A percentile compares a stretch with the other conserved stretches of the same genome.
These are phyloP conservation scores for Drosophila bunnanda DNA, from an alignment of 2,888 invertebrate genomes.

Conservation along the genomic window DNA sequence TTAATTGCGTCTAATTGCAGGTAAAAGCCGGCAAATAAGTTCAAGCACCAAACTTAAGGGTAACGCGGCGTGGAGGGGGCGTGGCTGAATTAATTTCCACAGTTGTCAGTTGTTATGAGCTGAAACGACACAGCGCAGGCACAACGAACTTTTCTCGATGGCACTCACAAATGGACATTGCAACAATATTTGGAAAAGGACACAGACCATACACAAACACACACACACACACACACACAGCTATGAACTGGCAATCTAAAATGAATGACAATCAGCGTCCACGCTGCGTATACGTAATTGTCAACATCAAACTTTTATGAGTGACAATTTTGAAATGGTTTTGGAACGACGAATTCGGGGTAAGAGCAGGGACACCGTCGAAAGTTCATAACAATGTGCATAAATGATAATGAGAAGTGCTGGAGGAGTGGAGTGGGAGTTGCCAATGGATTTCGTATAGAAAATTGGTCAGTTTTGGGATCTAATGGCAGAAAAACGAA, in stretches of 20 bases:
- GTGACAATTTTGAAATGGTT: constrained; percentile 67
- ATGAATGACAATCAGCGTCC: constrained; percentile 59
- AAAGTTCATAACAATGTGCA: constrained; percentile 34
- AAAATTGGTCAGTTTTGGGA: constrained; percentile 4
- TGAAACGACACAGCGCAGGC: constrained; percentile 32
- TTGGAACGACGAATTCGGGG: constrained; percentile 14
- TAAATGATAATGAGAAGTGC: constrained; percentile 46
- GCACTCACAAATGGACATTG: constrained; percentile 49
- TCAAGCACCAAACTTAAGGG: constrained; percentile 66
- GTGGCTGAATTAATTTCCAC: constrained; percentile 68
- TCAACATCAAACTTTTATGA: constrained; percentile 67
- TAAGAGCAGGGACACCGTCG: constrained; percentile 35
- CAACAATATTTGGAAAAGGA: constrained; percentile 48
- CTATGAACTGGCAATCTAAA: constrained; percentile 51
- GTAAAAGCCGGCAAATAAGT: constrained; percentile 74
- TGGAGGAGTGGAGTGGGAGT: constrained; percentile 46
- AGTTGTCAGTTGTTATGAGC: constrained; percentile 68
- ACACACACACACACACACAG: constrained; percentile 20
- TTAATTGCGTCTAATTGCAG: constrained; percentile 78
- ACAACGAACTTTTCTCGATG: constrained; percentile 45
- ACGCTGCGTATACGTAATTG: constrained; percentile 70
- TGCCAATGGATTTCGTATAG: constrained; percentile 17
- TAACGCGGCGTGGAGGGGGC: constrained; percentile 17
- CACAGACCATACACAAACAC: constrained; percentile 9
- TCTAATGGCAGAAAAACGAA: background rate